phyloP scores from a whole-genome alignment of 2,113 vertebrate genomes.

The Ailurus styani region DNA sequence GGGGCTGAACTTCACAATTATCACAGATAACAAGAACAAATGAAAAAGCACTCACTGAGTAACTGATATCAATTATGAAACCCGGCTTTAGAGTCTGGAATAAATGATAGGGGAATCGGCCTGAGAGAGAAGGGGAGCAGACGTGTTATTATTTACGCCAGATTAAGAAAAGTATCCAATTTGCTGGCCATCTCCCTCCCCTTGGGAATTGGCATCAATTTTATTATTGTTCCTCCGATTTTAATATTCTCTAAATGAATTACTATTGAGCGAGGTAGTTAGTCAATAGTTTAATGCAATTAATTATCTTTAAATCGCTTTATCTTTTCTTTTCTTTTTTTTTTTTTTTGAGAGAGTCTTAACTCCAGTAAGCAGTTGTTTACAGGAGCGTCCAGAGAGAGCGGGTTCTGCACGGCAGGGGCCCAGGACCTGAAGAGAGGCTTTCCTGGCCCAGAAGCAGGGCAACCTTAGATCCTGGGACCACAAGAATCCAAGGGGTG shows the following conservation, averaged over 20 bases:
- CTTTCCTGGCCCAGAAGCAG: neutral
- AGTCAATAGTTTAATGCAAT: conserved; percentile 90
- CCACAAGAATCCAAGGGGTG: fast-evolving
- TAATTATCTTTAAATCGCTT: conserved; percentile 85
- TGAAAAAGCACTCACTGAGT: conserved; percentile 81
- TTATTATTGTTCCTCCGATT: conserved; percentile 88
- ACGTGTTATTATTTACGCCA: conserved; percentile 91
- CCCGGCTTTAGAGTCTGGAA: conserved; percentile 84
- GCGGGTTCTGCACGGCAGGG: neutral
- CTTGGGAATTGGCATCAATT: conserved; percentile 87
- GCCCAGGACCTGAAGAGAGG: neutral
- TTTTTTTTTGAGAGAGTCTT: conserved; percentile 25
- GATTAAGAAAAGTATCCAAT: conserved; percentile 90
- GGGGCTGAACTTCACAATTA: conserved; percentile 79
- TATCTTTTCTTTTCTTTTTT: conserved; percentile 70
- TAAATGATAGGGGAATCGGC: conserved; percentile 88
- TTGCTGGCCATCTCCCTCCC: conserved; percentile 86
- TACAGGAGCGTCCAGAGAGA: conserved; percentile 53
- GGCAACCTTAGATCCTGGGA: neutral
- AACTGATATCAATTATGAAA: conserved; percentile 87
- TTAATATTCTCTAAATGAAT: conserved; percentile 90
- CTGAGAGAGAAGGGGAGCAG: conserved; percentile 83
- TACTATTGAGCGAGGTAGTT: conserved; percentile 85
- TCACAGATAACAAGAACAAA: conserved; percentile 80
- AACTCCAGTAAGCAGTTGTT: conserved; percentile 47